A percentile compares a stretch with the other conserved stretches of the same genome.
Conservation (phyloP, 2,113 vertebrate genomes). For the Ptychochromis oligacanthus region DNA sequence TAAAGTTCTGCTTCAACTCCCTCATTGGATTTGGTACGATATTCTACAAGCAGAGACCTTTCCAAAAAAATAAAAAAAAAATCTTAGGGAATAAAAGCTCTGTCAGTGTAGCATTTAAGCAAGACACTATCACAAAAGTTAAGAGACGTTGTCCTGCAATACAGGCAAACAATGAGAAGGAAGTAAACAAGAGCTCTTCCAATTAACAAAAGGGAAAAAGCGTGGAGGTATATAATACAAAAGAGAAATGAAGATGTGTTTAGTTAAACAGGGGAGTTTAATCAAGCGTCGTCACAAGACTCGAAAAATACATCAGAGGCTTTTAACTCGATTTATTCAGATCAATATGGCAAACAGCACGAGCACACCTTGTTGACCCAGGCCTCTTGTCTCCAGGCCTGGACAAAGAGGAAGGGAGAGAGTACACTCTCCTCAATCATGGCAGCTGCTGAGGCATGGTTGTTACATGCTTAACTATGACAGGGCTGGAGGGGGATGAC, state of each 20-base stretch:
- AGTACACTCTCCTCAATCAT: not conserved
- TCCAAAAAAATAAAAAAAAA: conserved; percentile 1
- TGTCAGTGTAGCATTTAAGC: not conserved
- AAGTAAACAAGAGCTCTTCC: conserved; percentile 20
- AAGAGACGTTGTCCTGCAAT: not conserved
- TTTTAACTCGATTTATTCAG: not conserved
- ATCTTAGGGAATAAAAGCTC: not conserved
- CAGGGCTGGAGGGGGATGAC: conserved; percentile 13
- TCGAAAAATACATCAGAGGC: not conserved
- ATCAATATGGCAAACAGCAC: conserved; percentile 13
- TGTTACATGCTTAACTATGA: conserved; percentile 42
- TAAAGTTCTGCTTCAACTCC: too few relatives aligned
- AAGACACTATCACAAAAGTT: not conserved
- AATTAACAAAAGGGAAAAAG: conserved; percentile 25
- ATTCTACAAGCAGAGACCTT: conserved; percentile 16
- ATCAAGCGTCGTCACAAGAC: not conserved
- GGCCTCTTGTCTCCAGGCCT: conserved; percentile 7
- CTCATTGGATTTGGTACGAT: not conserved
- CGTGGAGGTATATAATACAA: not conserved
- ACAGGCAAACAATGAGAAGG: not conserved
- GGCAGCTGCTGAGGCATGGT: conserved; percentile 45
- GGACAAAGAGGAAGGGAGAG: not conserved
- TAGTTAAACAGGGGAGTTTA: not conserved
- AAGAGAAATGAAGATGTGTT: not conserved
- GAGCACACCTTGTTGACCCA: conserved; percentile 2